Evolutionary conservation across 2,888 invertebrate species (phyloP).

Genomic region (Theretra japonica): DNA sequence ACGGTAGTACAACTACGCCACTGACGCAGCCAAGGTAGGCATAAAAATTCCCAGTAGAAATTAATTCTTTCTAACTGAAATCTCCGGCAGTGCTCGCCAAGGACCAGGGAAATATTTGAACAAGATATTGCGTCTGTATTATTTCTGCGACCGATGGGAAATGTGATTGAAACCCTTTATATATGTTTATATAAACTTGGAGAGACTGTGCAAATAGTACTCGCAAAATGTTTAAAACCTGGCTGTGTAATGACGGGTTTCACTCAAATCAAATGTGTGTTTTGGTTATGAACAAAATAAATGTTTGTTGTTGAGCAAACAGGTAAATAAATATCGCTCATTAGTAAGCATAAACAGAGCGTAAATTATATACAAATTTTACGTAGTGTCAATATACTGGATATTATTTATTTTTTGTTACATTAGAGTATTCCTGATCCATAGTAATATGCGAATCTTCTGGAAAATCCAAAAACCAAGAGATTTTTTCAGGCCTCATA

Average conservation of each 20-base stretch:
- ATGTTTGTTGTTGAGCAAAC: too few species aligned
- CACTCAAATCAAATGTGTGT: background rate
- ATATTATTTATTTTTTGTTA: too few species aligned
- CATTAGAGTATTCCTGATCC: too few species aligned
- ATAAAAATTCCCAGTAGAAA: slow-evolving; percentile 13
- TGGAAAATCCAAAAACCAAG: too few species aligned
- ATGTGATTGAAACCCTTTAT: slow-evolving; percentile 14
- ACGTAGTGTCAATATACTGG: too few species aligned
- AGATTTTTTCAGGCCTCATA: too few species aligned
- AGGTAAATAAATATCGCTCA: too few species aligned
- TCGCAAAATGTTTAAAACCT: slow-evolving; percentile 6
- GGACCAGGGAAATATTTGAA: slow-evolving; percentile 34
- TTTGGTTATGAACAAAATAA: background rate
- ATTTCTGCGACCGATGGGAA: slow-evolving; percentile 29
- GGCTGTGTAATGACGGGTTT: background rate
- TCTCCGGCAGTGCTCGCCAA: slow-evolving; percentile 14
- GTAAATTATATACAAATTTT: too few species aligned
- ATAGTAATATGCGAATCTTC: too few species aligned
- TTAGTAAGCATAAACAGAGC: too few species aligned
- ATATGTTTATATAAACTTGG: slow-evolving; percentile 3
- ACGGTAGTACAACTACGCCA: too few species aligned
- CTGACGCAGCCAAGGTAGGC: too few species aligned
- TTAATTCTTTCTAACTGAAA: slow-evolving; percentile 9
- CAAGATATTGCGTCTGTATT: slow-evolving; percentile 34
- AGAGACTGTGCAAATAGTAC: background rate